Conservation (phyloP, 2,888 invertebrate genomes). For the Timema cristinae region DNA sequence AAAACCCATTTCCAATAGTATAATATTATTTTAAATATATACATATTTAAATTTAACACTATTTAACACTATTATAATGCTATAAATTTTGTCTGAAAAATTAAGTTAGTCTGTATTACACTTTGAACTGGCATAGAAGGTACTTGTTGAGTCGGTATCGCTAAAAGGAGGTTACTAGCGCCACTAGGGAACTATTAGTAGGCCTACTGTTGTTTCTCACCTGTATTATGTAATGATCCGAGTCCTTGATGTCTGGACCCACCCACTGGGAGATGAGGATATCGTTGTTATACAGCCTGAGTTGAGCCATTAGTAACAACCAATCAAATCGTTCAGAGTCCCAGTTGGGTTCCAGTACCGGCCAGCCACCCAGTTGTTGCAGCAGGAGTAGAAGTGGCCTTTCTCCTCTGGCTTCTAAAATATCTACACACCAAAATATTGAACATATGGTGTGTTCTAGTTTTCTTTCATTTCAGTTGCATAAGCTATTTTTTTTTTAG, state of each 20-base stretch:
- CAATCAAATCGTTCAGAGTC: constrained; percentile 62
- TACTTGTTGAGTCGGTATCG: background rate
- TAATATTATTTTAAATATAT: no score
- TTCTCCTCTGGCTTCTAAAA: constrained; percentile 66
- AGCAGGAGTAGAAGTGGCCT: constrained; percentile 67
- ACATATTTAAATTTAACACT: background rate
- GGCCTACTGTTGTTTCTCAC: constrained; percentile 43
- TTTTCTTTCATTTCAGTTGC: constrained; percentile 14
- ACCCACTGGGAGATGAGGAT: constrained; percentile 84
- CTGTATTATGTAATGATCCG: constrained; percentile 81
- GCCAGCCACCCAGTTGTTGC: constrained; percentile 82
- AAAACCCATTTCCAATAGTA: no score
- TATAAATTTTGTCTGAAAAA: background rate
- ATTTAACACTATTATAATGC: background rate
- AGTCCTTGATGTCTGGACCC: constrained; percentile 90
- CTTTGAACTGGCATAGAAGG: background rate
- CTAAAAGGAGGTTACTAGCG: background rate
- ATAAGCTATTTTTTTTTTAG: constrained; percentile 8
- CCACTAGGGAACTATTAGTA: no score
- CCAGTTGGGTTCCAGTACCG: constrained; percentile 68
- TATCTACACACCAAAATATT: constrained; percentile 43
- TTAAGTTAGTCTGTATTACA: background rate
- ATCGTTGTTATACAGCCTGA: constrained; percentile 79
- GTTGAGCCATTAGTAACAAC: constrained; percentile 66
- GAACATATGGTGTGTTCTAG: no score